A percentile compares a stretch with the other conserved stretches of the same genome.
Evolutionary conservation across 2,797 vertebrate genomes (phyloP).

Genomic region (Amphiprion clarkii): DNA sequence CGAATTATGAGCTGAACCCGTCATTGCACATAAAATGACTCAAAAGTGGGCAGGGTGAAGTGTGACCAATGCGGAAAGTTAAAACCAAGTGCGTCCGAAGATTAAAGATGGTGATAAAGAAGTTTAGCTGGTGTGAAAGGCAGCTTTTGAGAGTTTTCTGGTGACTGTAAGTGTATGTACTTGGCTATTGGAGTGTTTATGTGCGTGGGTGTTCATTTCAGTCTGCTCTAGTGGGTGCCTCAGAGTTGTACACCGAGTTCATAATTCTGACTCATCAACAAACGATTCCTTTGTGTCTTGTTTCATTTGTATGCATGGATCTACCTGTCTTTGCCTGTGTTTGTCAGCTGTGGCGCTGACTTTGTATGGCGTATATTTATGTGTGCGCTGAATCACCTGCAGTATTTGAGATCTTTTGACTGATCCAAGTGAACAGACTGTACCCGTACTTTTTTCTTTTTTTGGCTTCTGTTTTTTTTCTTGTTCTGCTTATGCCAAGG

Average conservation of each 20-base stretch:
- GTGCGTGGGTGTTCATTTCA: conserved; percentile 29
- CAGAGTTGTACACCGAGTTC: conserved; percentile 17
- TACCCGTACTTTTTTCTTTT: background rate
- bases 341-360: too few relatives aligned
- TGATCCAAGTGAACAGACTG: background rate
- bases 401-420: background rate
- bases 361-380: background rate
- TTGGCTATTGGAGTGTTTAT: conserved; percentile 15
- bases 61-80: conserved; percentile 28
- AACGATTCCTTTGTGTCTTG: conserved; percentile 35
- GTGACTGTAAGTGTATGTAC: conserved; percentile 23
- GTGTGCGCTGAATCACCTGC: too few relatives aligned
- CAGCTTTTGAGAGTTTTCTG: background rate
- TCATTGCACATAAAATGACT: conserved; percentile 31
- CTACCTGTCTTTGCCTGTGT: conserved; percentile 3
- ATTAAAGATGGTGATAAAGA: conserved; percentile 3
- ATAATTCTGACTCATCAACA: conserved; percentile 45
- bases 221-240: conserved; percentile 37
- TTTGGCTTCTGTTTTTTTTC: background rate
- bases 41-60: conserved; percentile 32
- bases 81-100: background rate
- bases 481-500: background rate
- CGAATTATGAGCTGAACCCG: conserved; percentile 32
- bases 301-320: conserved; percentile 35
- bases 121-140: background rate